Evolutionary conservation across 2,797 vertebrate genomes (phyloP).

Genomic region (Phyllotis vaccarum): DNA sequence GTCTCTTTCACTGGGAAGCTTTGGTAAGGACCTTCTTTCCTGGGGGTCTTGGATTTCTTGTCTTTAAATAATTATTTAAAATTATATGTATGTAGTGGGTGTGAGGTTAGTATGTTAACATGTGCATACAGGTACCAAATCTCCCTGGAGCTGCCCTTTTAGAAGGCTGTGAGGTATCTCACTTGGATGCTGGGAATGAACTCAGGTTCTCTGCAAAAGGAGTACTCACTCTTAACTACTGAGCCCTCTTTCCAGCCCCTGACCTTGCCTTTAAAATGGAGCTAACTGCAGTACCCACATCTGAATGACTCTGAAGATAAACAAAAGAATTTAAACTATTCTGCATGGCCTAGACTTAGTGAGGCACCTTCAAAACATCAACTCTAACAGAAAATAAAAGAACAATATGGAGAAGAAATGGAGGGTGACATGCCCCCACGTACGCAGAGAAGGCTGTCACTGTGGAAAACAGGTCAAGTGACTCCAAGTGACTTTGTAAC

Average conservation of each 20-base stretch:
- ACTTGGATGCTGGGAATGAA: background rate
- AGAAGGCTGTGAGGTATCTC: background rate
- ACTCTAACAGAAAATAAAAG: slow-evolving; percentile 6
- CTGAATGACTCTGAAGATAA: background rate
- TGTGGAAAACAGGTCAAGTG: background rate
- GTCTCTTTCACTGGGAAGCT: background rate
- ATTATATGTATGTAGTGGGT: background rate
- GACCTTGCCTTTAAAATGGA: slow-evolving; percentile 6
- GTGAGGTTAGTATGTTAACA: background rate
- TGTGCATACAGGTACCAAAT: background rate
- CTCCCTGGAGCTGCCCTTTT: background rate
- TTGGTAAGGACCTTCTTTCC: background rate
- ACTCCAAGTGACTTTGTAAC: background rate
- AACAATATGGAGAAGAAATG: background rate
- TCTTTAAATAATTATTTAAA: background rate
- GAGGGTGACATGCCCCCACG: background rate
- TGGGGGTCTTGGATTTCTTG: background rate
- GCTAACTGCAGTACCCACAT: background rate
- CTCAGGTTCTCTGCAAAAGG: background rate
- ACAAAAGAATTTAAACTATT: background rate
- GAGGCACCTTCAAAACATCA: slow-evolving; percentile 15
- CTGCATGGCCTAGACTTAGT: background rate
- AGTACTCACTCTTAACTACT: background rate
- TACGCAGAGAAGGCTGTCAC: background rate
- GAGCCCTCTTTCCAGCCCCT: background rate